These are phyloP conservation scores for Euwallacea similis DNA, from an alignment of 1,140 invertebrate species.

Conservation along the genomic window DNA sequence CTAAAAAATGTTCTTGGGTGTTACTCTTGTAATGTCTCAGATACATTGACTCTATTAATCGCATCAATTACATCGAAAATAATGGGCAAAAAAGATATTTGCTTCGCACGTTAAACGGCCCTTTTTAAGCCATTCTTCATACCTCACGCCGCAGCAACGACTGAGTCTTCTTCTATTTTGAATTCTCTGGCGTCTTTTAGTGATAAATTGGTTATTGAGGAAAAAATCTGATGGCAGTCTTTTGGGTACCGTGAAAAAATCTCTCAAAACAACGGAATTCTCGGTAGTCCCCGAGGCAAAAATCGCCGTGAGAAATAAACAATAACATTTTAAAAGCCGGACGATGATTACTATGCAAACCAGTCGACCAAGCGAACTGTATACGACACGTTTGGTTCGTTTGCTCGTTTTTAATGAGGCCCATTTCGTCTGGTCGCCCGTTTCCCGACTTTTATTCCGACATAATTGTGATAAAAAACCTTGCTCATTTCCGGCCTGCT, in stretches of 20 bases:
- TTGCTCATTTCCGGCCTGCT: slow-evolving; percentile 35
- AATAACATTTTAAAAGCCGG: slow-evolving; percentile 38
- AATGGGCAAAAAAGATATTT: slow-evolving; percentile 24
- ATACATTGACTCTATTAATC: slow-evolving; percentile 33
- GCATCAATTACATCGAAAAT: slow-evolving; percentile 32
- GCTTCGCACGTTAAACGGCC: slow-evolving; percentile 4
- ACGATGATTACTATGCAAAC: slow-evolving; percentile 36
- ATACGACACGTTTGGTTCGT: slow-evolving; percentile 22
- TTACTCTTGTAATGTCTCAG: slow-evolving; percentile 4
- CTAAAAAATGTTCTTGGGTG: too few species aligned
- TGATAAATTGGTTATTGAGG: too few species aligned
- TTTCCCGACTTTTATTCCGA: slow-evolving; percentile 38
- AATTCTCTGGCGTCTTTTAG: too few species aligned
- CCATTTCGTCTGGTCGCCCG: slow-evolving; percentile 18
- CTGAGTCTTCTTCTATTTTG: too few species aligned
- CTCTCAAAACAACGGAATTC: too few species aligned
- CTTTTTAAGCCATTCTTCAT: too few species aligned
- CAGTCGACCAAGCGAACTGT: slow-evolving; percentile 31
- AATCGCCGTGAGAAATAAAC: slow-evolving; percentile 41
- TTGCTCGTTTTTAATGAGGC: slow-evolving; percentile 9
- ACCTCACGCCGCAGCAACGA: too few species aligned
- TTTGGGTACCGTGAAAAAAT: too few species aligned
- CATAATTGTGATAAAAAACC: slow-evolving; percentile 40
- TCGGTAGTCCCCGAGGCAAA: not conserved
- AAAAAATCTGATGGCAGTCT: too few species aligned